A percentile compares a stretch with the other conserved stretches of the same genome.
Evolutionary conservation across 2,797 vertebrate species (phyloP).

Genomic region (Phrynocephalus vlangalii): DNA sequence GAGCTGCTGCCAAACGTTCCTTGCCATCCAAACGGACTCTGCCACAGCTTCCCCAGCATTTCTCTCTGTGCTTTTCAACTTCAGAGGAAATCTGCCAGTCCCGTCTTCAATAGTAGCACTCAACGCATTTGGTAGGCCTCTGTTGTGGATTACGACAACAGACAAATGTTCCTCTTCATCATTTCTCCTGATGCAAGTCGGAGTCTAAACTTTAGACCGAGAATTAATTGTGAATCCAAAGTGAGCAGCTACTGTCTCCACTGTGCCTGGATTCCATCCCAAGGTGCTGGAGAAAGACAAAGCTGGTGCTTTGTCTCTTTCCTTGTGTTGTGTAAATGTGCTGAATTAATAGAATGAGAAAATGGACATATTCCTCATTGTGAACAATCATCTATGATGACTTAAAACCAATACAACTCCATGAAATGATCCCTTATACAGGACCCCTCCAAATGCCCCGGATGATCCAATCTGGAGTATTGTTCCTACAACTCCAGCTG

Average conservation of each 20-base stretch:
- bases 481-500: background rate
- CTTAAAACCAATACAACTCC: background rate
- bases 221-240: background rate
- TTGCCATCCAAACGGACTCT: background rate
- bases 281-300: background rate
- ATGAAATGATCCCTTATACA: background rate
- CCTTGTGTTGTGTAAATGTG: background rate
- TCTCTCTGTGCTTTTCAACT: background rate
- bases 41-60: background rate
- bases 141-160: background rate
- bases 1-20: background rate
- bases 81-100: background rate
- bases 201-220: background rate
- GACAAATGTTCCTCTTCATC: background rate
- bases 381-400: background rate
- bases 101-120: background rate
- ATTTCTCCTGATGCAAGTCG: background rate
- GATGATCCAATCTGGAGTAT: background rate
- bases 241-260: background rate
- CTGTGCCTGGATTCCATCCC: background rate
- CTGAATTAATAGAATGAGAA: background rate
- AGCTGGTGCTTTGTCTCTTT: background rate
- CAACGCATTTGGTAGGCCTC: background rate
- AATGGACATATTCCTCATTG: background rate
- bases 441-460: background rate